Base-by-base conservation (phyloP, 1,140 invertebrate genomes). In the Tetramorium simillimum region DNA sequence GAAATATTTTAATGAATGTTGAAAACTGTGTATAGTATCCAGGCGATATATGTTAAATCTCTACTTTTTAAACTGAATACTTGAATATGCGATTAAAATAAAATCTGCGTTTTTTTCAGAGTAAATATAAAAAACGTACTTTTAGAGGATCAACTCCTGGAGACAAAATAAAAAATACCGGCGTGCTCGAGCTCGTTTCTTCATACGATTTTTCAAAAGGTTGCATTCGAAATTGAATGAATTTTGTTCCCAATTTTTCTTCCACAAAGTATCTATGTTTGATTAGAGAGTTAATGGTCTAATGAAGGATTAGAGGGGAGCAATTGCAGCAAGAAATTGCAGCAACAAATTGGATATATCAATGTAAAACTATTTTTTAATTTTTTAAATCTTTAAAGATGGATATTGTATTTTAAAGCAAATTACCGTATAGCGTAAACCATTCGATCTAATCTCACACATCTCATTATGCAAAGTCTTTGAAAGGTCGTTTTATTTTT, bases 101-200 rank as follows among this genome's bases (percentile, higher is more conserved):
- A 33, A 24, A 40, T 24, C 1, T 53, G 49, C 2, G 14, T 53
- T n/a, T 53, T 53, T 53, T n/a, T 53, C 18, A 28, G 10, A 33
- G 4, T n/a, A n/a, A n/a, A 37, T 21, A n/a, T 40, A 18, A 2
- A 43, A 43, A 56, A 49, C 3, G 85, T 94, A 96, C 96, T 93
- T 99, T 98, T 0, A 99, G 94, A 0, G 99, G 99, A 95, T 99
- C 98, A 0, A 99, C 99, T 85, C 99, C 99, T 14, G 99, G 98
- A 0, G 98, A 99, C 18, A 99, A 95, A 88, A 99, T 99, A 94
- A 99, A 99, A 95, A 99, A 99, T 62, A 99, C 96, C 1, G 98
- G 98, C 0, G 98, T 99, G 4, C 96, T 96, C 14, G 97, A 96
- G 75, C 97, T 97, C 2, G 97, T 97, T 94, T 99, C 98, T 94